A percentile compares a stretch with the other conserved stretches of the same genome.
Evolutionary conservation across 2,888 invertebrate genomes (phyloP).

Genomic region (Odontothrips loti): DNA sequence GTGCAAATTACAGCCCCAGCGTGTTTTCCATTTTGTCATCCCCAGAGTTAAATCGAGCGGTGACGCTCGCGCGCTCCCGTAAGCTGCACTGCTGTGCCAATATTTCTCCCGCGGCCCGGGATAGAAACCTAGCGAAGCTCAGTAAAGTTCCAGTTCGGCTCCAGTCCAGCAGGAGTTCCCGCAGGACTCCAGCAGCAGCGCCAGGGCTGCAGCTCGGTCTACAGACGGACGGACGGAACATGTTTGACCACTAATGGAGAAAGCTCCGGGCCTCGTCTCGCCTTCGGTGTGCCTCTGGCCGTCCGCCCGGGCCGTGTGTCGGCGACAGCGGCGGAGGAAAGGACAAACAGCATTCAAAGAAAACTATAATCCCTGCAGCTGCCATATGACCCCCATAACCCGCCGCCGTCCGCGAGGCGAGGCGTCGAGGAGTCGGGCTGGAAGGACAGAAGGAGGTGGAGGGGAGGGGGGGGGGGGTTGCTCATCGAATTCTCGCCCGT

Average conservation of each 20-base stretch:
- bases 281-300: neutral
- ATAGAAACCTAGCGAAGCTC: too few species aligned
- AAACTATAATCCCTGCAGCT: neutral
- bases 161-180: too few species aligned
- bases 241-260: constrained; percentile 20
- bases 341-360: too few species aligned
- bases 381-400: neutral
- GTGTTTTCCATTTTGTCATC: too few species aligned
- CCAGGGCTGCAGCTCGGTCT: neutral
- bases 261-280: neutral
- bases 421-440: neutral
- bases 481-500: neutral
- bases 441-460: neutral
- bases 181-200: too few species aligned
- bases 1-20: too few species aligned
- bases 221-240: neutral
- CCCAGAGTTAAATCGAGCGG: too few species aligned
- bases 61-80: too few species aligned
- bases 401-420: neutral
- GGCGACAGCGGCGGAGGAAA: neutral
- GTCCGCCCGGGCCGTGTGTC: neutral
- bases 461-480: too few species aligned
- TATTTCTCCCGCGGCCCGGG: too few species aligned
- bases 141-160: too few species aligned
- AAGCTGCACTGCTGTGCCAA: too few species aligned